Evolutionary conservation across 2,888 invertebrate genomes (phyloP), one percentile per base, ranked within the genome.

Genomic region (Brenthis daphne): DNA sequence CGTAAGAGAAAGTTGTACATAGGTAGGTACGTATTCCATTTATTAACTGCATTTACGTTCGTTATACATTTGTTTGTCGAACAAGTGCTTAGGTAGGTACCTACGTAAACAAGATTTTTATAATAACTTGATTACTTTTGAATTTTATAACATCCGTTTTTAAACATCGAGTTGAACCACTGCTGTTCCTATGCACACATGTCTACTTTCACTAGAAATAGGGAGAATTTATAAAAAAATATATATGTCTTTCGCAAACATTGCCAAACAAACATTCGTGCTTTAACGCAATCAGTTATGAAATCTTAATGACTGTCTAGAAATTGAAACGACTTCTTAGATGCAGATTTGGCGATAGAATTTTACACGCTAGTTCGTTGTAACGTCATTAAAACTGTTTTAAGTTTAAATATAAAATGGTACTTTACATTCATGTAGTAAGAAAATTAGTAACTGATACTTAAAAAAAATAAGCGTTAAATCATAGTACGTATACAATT

Each of bases 231-330:
- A 56, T 61, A 43, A 43, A 64, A 48, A n/a, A 68, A 66, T 68
- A 16, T 57, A 48, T 69, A 65, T 61, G 63, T 58, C 57, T 65
- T 65, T 67, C 56, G 54, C 64, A 48, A 65, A 69, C 33, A 50
- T 67, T 67, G 61, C 68, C 58, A 65, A 69, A 69, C 53, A 50
- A 69, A 69, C 53, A 43, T 58, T 69, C 54, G 66, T 71, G 66
- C 56, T 55, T 37, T 33, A 67, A 65, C 65, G 61, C 68, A 67
- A 70, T 65, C 53, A 51, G 20, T 65, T 73, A 58, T 65, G 63
- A 67, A 71, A 69, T 65, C 14, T 69, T 56, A 55, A 66, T 68
- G 64, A 60, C 57, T 53, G 61, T 61, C 67, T 65, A 57, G 16
- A 67, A 61, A 54, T 64, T 57, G 1, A 29, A 53, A 48, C 60